Base-by-base conservation (phyloP, 1,140 invertebrate genomes). In the Drosophila asahinai region DNA sequence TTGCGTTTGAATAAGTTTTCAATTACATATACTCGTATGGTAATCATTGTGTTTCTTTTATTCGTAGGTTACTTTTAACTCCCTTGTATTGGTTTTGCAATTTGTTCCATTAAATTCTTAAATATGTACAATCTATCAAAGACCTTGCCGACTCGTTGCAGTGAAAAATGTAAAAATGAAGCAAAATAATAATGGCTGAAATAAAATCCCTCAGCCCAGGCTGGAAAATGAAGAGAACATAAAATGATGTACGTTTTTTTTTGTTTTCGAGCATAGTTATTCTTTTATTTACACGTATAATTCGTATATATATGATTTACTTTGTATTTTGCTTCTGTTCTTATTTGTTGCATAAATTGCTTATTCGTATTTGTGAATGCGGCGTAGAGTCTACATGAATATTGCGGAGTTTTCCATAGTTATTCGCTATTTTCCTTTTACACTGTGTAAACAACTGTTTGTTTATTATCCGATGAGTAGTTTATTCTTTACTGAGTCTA, bases 51-150 rank as follows among this genome's bases (percentile, higher is more conserved):
- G 49, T 58, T 71, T 54, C 4, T 33, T 61, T 77, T 81, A 70
- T 54, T 60, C 58, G 52, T 76, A 83, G 70, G 68, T 81, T 90
- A 81, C 63, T 73, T 73, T 89, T 74, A 90, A 90, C 81, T 90
- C 86, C 86, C 86, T 90, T 90, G 86, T 90, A 90, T 89, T 83
- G 76, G 84, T 89, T 89, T 90, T 90, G 75, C 86, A 86, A 90
- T 83, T 90, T 90, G 86, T 90, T 90, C 86, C 86, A 82, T 90
- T 89, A 84, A 75, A 79, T 84, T 80, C 63, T 79, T 86, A 77
- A 80, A 82, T 81, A 84, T 89, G 62, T 76, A 83, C 75, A 80
- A 64, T 77, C 73, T 54, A 74, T 79, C 61, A 74, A 75, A 49
- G 42, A 60, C 42, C 65, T 30, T 61, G 65, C 40, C 72, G 75